A percentile compares a stretch with the other conserved stretches of the same genome.
Evolutionary conservation across 53 echinoderm and acorn worm species (phyloP).

Genomic region (Zoroaster sp.): DNA sequence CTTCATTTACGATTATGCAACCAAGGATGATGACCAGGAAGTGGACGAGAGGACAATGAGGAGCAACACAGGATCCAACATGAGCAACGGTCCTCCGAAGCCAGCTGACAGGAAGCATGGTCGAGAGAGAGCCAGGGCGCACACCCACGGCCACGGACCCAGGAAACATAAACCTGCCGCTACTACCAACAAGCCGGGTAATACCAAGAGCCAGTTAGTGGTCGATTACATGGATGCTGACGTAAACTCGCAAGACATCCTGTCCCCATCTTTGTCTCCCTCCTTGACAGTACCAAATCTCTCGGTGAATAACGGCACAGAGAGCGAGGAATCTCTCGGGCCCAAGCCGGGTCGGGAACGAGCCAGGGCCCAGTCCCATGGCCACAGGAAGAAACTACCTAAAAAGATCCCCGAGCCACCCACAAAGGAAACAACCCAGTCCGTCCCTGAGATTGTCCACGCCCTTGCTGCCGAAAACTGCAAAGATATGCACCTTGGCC

Average conservation of each 20-base stretch:
- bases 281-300: conserved; percentile 66
- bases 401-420: conserved; percentile 72
- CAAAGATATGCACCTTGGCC: conserved; percentile 18
- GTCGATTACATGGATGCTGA: conserved; percentile 86
- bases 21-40: conserved; percentile 67
- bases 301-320: conserved; percentile 44
- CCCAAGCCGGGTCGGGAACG: conserved; percentile 84
- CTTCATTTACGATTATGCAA: conserved; percentile 92
- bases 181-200: conserved; percentile 63
- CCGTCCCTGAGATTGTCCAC: conserved; percentile 56
- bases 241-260: conserved; percentile 26
- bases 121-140: conserved; percentile 83
- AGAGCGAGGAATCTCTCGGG: conserved; percentile 43
- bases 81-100: conserved; percentile 44
- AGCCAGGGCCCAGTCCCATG: conserved; percentile 90
- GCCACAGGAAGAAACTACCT: conserved; percentile 76
- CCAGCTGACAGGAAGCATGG: conserved; percentile 66
- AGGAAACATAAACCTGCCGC: conserved; percentile 76
- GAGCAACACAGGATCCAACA: conserved; percentile 37
- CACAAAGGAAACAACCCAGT: conserved; percentile 46
- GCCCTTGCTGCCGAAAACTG: conserved; percentile 62
- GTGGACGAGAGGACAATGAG: neutral
- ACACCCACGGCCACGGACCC: conserved; percentile 87
- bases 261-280: conserved; percentile 39
- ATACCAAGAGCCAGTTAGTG: conserved; percentile 87